phyloP scores from a whole-genome alignment of 2,797 vertebrate genomes.

The Pseudochromis fuscus region DNA sequence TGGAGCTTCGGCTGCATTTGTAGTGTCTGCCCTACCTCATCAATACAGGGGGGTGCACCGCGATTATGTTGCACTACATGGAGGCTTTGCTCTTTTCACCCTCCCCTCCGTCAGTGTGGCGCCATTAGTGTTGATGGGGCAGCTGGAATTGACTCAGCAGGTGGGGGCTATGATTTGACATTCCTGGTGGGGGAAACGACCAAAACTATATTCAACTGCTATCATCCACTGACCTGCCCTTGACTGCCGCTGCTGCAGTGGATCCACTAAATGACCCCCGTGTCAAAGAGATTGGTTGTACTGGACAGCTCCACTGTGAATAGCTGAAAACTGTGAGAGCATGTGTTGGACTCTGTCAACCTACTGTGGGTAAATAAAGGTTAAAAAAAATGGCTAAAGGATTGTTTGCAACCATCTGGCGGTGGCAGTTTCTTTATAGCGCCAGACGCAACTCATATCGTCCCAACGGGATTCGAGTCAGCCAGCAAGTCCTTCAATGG shows the following conservation, averaged over 20 bases:
- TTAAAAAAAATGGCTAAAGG: conserved; percentile 62
- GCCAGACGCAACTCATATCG: conserved; percentile 65
- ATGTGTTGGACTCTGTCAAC: conserved; percentile 48
- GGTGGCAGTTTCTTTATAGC: conserved; percentile 64
- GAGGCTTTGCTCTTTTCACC: conserved; percentile 55
- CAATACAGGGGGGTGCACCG: conserved; percentile 11
- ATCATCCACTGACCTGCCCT: conserved; percentile 55
- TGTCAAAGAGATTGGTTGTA: conserved; percentile 49
- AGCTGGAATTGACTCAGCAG: conserved; percentile 59
- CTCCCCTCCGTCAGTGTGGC: conserved; percentile 34
- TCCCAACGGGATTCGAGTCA: conserved; percentile 69
- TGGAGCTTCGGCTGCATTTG: conserved; percentile 30
- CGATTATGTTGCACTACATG: conserved; percentile 60
- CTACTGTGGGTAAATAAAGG: conserved; percentile 66
- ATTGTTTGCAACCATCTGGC: conserved; percentile 79
- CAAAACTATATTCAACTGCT: conserved; percentile 53
- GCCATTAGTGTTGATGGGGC: conserved; percentile 69
- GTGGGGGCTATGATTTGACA: conserved; percentile 50
- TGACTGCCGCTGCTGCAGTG: conserved; percentile 41
- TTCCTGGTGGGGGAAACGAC: conserved; percentile 41
- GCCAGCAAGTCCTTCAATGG: conserved; percentile 69
- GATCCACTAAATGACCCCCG: conserved; percentile 46
- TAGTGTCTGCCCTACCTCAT: conserved; percentile 38
- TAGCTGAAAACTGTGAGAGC: conserved; percentile 21
- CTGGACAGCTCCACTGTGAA: conserved; percentile 49